Percentiles rank a stretch among this genome's conserved stretches.
Evolutionary conservation across 2,888 invertebrate genomes (phyloP).

Genomic region (Xylota segnis): DNA sequence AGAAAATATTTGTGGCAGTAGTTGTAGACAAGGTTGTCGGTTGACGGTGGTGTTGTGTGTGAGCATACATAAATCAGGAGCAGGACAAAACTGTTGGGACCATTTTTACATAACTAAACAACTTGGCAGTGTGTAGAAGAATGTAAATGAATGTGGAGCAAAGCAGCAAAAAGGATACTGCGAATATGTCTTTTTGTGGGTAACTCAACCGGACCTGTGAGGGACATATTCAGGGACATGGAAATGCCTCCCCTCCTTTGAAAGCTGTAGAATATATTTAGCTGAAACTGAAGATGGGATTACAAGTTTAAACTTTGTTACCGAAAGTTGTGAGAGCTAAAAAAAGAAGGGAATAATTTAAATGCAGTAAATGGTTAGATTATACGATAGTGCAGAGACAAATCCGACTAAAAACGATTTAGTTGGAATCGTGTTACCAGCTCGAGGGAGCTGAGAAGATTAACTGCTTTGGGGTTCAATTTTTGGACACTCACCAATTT

Average conservation of each 20-base stretch:
- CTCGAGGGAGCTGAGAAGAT: neutral
- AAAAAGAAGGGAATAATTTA: neutral
- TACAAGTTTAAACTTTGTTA: slow-evolving; percentile 20
- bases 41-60: slow-evolving; percentile 2
- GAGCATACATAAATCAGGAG: slow-evolving; percentile 35
- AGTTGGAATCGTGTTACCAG: neutral
- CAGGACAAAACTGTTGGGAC: slow-evolving; percentile 23
- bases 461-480: neutral
- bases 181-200: neutral
- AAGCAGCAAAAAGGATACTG: neutral
- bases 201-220: neutral
- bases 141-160: neutral
- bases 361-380: neutral
- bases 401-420: neutral
- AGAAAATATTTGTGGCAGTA: slow-evolving; percentile 2
- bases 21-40: slow-evolving; percentile 14
- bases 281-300: neutral
- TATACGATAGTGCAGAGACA: neutral
- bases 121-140: slow-evolving; percentile 8
- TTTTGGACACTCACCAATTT: too few relatives aligned
- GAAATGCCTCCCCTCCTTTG: neutral
- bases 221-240: slow-evolving; percentile 7
- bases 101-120: slow-evolving; percentile 36
- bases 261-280: neutral
- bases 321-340: slow-evolving; percentile 13